Conservation (phyloP, 2,797 vertebrate species). For the Chloroceryle inda region DNA sequence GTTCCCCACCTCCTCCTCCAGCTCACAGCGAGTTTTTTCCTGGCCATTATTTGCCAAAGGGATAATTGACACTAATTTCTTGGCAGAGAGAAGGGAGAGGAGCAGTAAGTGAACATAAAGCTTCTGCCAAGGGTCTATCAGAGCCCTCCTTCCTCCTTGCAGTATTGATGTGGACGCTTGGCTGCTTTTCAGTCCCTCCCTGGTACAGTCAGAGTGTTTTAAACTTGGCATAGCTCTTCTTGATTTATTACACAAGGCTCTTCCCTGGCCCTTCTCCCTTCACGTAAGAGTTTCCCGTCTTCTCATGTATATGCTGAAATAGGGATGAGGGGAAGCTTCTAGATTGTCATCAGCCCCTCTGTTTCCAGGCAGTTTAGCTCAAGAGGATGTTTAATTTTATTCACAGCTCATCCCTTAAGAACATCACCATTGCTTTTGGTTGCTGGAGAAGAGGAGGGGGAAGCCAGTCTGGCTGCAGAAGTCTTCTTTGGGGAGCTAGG, state of each 20-base stretch:
- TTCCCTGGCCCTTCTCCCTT: neutral
- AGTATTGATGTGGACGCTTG: slow-evolving; percentile 21
- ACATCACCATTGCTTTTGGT: neutral
- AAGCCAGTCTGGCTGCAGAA: neutral
- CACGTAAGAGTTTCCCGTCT: neutral
- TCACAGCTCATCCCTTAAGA: neutral
- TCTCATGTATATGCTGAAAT: neutral
- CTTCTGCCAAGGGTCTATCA: neutral
- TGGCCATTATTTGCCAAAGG: neutral
- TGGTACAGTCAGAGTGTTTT: neutral
- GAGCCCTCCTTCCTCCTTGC: slow-evolving; percentile 8
- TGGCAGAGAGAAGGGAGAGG: neutral
- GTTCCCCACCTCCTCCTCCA: neutral
- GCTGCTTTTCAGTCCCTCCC: slow-evolving; percentile 18
- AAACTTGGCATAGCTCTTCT: neutral
- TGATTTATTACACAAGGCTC: neutral
- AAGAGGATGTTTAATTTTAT: neutral
- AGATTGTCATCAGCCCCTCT: neutral
- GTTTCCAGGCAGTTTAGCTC: neutral
- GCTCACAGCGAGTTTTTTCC: neutral
- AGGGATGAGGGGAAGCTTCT: neutral
- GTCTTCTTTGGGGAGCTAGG: neutral
- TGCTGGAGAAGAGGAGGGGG: neutral
- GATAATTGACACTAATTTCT: slow-evolving; percentile 25
- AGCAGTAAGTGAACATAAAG: neutral